Evolutionary conservation across 2,888 invertebrate genomes (phyloP).

Genomic region (Argyresthia albistria): DNA sequence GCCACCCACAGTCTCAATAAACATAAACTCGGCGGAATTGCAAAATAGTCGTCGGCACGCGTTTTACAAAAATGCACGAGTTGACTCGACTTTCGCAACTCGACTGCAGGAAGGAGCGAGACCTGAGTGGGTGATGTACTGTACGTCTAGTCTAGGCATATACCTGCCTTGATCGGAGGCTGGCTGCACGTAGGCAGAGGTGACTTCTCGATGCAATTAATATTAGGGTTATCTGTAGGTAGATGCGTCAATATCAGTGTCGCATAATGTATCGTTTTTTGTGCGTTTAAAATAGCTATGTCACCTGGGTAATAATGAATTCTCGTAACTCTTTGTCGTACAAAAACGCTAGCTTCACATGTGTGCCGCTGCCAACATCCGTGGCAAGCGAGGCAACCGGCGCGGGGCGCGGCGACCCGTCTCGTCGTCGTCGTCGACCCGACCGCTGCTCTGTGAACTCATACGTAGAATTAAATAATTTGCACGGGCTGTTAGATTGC

Average conservation of each 20-base stretch:
- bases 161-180: not conserved
- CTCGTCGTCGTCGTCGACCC: no score
- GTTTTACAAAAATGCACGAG: conserved; percentile 17
- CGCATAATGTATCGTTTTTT: no score
- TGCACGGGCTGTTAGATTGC: conserved; percentile 30
- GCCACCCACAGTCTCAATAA: conserved; percentile 4
- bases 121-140: conserved; percentile 26
- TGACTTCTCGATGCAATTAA: no score
- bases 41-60: conserved; percentile 17
- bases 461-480: conserved; percentile 33
- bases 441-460: conserved; percentile 9
- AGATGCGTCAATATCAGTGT: no score
- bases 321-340: not conserved
- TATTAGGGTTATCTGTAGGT: no score
- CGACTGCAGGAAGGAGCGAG: conserved; percentile 15
- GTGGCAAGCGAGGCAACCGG: no score
- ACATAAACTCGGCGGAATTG: conserved; percentile 11
- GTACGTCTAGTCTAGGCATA: not conserved
- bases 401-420: no score
- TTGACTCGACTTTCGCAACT: conserved; percentile 19
- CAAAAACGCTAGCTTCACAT: not conserved
- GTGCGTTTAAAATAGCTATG: no score
- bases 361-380: conserved; percentile 3
- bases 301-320: no score
- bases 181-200: not conserved